Percentiles rank a stretch among this genome's conserved stretches.
Evolutionary conservation across 2,888 invertebrate genomes (phyloP).

Genomic region (Eilema caniola): DNA sequence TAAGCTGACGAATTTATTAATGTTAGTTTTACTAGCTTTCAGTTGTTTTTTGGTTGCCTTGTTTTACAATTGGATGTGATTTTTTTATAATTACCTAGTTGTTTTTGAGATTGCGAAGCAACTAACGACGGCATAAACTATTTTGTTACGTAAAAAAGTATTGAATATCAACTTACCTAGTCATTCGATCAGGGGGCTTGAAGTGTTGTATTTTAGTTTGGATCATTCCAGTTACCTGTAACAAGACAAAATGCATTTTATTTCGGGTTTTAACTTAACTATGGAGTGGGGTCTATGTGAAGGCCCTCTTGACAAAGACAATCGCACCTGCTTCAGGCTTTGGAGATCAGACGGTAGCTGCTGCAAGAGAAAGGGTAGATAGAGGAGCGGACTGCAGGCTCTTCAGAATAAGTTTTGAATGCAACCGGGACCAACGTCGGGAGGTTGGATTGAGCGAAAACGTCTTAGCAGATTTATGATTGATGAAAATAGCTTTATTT

Average conservation of each 20-base stretch:
- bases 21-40: no score
- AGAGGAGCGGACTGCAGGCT: no score
- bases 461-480: neutral
- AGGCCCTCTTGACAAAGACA: no score
- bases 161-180: slow-evolving; percentile 63
- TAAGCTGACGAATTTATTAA: no score
- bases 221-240: slow-evolving; percentile 83
- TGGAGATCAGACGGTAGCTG: no score
- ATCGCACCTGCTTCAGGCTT: no score
- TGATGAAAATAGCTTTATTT: neutral
- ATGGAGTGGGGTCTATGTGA: neutral
- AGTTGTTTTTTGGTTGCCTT: slow-evolving; percentile 16
- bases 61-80: slow-evolving; percentile 29
- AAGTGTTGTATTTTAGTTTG: slow-evolving; percentile 68
- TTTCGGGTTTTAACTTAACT: neutral
- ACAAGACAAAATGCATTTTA: slow-evolving; percentile 46
- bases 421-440: no score
- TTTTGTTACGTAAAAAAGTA: slow-evolving; percentile 35
- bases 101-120: slow-evolving; percentile 33
- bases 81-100: no score
- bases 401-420: no score
- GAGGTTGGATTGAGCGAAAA: no score
- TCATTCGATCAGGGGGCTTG: slow-evolving; percentile 79
- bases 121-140: slow-evolving; percentile 18
- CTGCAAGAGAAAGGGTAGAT: no score